phyloP scores from a whole-genome alignment of 1,140 invertebrate genomes.

The Chironomus tepperi region DNA sequence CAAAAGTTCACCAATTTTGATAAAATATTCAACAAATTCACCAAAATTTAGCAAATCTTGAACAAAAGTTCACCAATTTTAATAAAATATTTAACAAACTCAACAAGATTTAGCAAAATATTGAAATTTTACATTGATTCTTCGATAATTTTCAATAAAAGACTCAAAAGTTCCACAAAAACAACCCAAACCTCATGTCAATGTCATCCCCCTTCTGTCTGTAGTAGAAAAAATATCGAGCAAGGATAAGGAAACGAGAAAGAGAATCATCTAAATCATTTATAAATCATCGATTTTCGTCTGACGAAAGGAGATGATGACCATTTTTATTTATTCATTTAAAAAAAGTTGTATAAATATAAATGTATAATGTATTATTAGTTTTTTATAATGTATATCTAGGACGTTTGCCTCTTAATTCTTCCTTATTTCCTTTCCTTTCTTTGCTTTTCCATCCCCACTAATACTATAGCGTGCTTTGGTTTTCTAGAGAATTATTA shows the following conservation, averaged over 20 bases:
- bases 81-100: too few species aligned
- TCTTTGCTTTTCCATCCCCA: background rate
- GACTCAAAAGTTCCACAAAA: too few species aligned
- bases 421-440: background rate
- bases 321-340: background rate
- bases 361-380: background rate
- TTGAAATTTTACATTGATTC: too few species aligned
- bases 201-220: too few species aligned
- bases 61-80: too few species aligned
- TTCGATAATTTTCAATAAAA: too few species aligned
- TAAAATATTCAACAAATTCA: too few species aligned
- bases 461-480: background rate
- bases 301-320: background rate
- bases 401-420: background rate
- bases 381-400: background rate
- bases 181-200: too few species aligned
- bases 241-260: background rate
- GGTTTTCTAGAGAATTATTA: background rate
- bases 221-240: too few species aligned
- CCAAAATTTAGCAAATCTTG: too few species aligned
- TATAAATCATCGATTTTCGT: constrained; percentile 9
- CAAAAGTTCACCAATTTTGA: too few species aligned
- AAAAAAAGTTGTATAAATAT: background rate
- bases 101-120: too few species aligned
- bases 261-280: constrained; percentile 9